These are phyloP conservation scores for Kudoa iwatai DNA, from an alignment of 30 jellyfish, hydroid and myxozoan species.

Conservation along the genomic window DNA sequence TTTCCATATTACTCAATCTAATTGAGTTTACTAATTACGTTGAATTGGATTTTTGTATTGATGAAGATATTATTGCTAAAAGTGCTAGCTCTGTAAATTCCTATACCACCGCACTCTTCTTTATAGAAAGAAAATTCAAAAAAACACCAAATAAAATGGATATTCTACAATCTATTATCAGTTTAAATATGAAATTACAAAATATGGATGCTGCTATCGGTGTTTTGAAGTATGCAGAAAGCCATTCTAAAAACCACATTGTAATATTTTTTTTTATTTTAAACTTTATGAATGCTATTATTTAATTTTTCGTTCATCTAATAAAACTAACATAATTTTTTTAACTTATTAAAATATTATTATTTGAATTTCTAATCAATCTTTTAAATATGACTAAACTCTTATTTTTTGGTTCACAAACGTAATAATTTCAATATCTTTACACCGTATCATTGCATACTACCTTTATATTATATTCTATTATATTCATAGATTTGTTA, in stretches of 20 bases:
- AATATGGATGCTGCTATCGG: conserved; percentile 95
- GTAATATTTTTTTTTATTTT: no score
- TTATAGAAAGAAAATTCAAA: conserved; percentile 26
- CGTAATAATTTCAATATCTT: no score
- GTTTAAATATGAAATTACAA: conserved; percentile 55
- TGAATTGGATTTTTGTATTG: conserved; percentile 26
- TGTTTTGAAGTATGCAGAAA: conserved; percentile 47
- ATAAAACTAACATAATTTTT: no score
- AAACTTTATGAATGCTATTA: no score
- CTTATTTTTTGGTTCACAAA: no score
- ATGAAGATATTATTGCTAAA: conserved; percentile 10
- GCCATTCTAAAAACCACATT: conserved; percentile 3
- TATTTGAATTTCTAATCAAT: no score
- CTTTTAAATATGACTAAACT: no score
- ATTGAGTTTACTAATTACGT: conserved; percentile 79
- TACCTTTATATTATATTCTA: no score
- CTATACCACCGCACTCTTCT: conserved; percentile 64
- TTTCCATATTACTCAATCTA: conserved; percentile 28
- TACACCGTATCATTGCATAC: no score
- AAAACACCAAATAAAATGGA: conserved; percentile 31
- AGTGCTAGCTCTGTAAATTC: conserved; percentile 65
- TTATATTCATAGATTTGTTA: no score
- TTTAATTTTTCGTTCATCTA: no score
- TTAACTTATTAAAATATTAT: no score
- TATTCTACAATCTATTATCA: conserved; percentile 22